These are phyloP conservation scores for Mactromeris polynyma DNA, from an alignment of 2,888 invertebrate species.

Conservation along the genomic window DNA sequence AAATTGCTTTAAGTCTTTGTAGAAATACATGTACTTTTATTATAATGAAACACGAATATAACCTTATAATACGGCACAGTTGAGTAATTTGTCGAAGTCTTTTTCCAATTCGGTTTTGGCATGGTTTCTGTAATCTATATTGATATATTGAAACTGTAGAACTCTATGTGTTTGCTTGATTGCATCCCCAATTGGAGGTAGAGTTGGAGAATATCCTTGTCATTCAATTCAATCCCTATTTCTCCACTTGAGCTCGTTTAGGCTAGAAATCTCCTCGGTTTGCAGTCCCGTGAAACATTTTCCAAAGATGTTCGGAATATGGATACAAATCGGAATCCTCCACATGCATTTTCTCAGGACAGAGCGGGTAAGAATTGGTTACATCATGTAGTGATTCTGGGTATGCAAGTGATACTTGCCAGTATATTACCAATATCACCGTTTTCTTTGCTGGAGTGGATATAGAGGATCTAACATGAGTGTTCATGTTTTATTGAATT, in stretches of 20 bases:
- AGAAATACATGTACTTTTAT: no score
- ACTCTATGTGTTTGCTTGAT: constrained; percentile 36
- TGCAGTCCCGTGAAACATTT: constrained; percentile 17
- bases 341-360: constrained; percentile 3
- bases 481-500: no score
- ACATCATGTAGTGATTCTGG: no score
- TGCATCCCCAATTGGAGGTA: constrained; percentile 27
- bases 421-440: constrained; percentile 44
- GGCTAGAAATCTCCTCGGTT: not conserved
- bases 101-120: no score
- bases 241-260: constrained; percentile 32
- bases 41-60: no score
- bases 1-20: no score
- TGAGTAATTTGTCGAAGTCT: constrained; percentile 39
- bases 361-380: no score
- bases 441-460: no score
- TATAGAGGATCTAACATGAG: no score
- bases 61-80: constrained; percentile 36
- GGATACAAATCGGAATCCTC: constrained; percentile 39
- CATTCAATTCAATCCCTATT: constrained; percentile 21
- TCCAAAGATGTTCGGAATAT: constrained; percentile 30
- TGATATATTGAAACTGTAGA: constrained; percentile 28
- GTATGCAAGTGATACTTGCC: constrained; percentile 59
- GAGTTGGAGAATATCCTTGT: constrained; percentile 13
- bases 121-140: no score